phyloP scores from a whole-genome alignment of 2,113 vertebrate genomes.

The Sinocyclocheilus anophthalmus region DNA sequence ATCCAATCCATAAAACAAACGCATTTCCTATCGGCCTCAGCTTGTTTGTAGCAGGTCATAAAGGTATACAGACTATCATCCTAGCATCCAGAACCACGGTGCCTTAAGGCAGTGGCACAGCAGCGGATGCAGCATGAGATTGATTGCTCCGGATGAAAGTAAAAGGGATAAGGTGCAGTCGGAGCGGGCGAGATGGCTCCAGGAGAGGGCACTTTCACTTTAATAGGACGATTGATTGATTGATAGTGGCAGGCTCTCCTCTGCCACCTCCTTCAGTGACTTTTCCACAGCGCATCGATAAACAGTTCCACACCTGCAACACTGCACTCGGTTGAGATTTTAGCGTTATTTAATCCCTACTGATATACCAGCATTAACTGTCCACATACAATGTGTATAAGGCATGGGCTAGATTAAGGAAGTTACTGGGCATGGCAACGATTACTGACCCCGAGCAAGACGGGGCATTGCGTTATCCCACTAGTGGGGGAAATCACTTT shows the following conservation, averaged over 20 bases:
- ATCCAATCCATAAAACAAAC: constrained; percentile 1
- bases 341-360: constrained; percentile 47
- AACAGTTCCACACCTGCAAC: constrained; percentile 24
- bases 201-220: constrained; percentile 46
- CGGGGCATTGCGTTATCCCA: not conserved
- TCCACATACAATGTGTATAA: constrained; percentile 20
- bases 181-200: constrained; percentile 27
- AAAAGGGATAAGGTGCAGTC: constrained; percentile 41
- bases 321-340: constrained; percentile 24
- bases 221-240: constrained; percentile 55
- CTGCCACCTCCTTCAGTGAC: constrained; percentile 45
- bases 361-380: constrained; percentile 45
- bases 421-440: constrained; percentile 25
- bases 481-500: not conserved
- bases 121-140: constrained; percentile 34
- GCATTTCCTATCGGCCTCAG: not conserved
- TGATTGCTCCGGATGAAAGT: constrained; percentile 38
- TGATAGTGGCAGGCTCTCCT: constrained; percentile 37
- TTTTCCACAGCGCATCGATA: constrained; percentile 34
- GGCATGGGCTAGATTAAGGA: constrained; percentile 35
- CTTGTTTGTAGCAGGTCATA: constrained; percentile 24
- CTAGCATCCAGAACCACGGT: constrained; percentile 26
- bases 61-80: constrained; percentile 26
- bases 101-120: constrained; percentile 36
- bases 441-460: constrained; percentile 29